Percentiles rank a stretch among this genome's conserved stretches.
Conservation (phyloP, 2,113 vertebrate species). For the Emydocephalus ijimae region DNA sequence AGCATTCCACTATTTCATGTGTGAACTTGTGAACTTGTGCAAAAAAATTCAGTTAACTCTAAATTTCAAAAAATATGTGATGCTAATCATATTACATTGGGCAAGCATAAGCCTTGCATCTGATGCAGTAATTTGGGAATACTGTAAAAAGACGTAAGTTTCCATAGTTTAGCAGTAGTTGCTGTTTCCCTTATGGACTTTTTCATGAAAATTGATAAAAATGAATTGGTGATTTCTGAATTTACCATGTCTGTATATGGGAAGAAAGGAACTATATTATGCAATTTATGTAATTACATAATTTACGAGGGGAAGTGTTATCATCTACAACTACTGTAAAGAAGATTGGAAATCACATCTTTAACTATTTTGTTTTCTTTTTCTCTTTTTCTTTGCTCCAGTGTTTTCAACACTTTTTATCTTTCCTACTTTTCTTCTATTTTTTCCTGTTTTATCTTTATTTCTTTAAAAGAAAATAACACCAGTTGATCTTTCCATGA, state of each 20-base stretch:
- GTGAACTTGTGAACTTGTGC: background rate
- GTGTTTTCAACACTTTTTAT: background rate
- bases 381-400: background rate
- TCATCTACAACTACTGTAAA: background rate
- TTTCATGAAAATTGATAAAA: background rate
- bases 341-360: background rate
- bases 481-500: constrained; percentile 5
- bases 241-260: background rate
- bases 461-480: background rate
- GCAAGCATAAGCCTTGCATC: background rate
- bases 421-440: background rate
- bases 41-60: background rate
- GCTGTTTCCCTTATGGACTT: background rate
- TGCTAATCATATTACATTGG: rapidly evolving
- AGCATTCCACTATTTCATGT: background rate
- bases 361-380: background rate
- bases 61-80: background rate
- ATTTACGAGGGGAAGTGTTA: background rate
- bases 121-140: background rate
- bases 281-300: background rate
- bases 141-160: background rate
- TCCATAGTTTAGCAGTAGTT: background rate
- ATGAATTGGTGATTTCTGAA: background rate
- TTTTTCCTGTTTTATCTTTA: background rate
- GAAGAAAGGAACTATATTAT: background rate